Percentiles rank a stretch among this genome's conserved stretches.
phyloP scores from a whole-genome alignment of 2,888 invertebrate species.

The Trissolcus japonicus region DNA sequence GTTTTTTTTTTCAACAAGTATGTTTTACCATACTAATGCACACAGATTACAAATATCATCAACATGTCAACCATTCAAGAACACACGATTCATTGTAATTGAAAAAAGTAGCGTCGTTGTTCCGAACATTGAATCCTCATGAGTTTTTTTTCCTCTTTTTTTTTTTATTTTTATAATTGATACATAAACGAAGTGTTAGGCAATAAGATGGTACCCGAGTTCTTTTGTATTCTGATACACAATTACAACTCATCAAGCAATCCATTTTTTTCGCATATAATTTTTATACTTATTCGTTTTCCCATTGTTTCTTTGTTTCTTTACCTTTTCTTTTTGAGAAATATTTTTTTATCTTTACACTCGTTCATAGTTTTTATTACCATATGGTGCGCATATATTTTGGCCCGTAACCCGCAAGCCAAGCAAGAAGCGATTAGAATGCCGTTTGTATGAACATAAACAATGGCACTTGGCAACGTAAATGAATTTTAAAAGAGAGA shows the following conservation, averaged over 20 bases:
- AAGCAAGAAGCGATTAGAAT: slow-evolving; percentile 51
- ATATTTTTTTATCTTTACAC: slow-evolving; percentile 22
- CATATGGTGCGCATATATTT: slow-evolving; percentile 41
- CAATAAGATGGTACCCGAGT: slow-evolving; percentile 11
- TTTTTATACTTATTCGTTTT: background rate
- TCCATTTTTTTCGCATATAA: slow-evolving; percentile 2
- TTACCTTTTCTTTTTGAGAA: slow-evolving; percentile 7
- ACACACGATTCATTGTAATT: slow-evolving; percentile 19
- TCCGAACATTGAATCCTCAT: slow-evolving; percentile 26
- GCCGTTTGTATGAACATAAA: slow-evolving; percentile 43
- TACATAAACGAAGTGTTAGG: background rate
- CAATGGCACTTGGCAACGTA: slow-evolving; percentile 52
- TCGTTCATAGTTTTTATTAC: slow-evolving; percentile 20
- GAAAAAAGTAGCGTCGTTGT: slow-evolving; percentile 43
- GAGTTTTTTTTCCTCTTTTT: slow-evolving; percentile 15
- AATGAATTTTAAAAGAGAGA: slow-evolving; percentile 39
- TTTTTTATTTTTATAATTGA: background rate
- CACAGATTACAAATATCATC: slow-evolving; percentile 1
- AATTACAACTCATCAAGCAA: slow-evolving; percentile 34
- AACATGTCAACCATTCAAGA: slow-evolving; percentile 11
- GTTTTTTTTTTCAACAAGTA: no score
- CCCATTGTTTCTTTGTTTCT: background rate
- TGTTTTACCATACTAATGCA: background rate
- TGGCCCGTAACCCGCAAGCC: slow-evolving; percentile 56
- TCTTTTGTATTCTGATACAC: slow-evolving; percentile 19